Percentiles rank a stretch among this genome's conserved stretches.
Evolutionary conservation across 2,888 invertebrate species (phyloP).

Genomic region (Noctua janthe): DNA sequence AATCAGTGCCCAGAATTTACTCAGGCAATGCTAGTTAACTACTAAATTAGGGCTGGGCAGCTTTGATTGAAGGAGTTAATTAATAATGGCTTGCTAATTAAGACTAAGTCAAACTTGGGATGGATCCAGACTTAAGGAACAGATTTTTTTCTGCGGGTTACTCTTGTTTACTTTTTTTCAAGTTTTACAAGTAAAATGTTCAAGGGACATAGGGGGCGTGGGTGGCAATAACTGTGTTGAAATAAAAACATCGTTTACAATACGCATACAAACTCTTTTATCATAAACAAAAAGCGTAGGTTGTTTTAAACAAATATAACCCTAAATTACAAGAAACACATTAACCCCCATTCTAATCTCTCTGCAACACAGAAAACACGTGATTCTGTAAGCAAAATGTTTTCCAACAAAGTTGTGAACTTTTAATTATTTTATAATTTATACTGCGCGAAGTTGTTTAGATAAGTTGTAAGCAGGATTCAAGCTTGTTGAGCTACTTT

Average conservation of each 20-base stretch:
- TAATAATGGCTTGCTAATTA: constrained; percentile 28
- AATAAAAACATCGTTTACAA: neutral
- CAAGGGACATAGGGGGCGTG: constrained; percentile 18
- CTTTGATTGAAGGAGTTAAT: constrained; percentile 27
- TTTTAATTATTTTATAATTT: constrained; percentile 67
- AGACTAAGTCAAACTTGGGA: neutral
- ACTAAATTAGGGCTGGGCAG: constrained; percentile 4
- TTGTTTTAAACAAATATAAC: constrained; percentile 20
- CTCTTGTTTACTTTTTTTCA: neutral
- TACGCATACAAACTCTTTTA: constrained; percentile 9
- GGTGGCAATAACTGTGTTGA: neutral
- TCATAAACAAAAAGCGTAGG: constrained; percentile 19
- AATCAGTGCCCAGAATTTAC: constrained; percentile 2
- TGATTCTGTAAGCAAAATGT: constrained; percentile 46
- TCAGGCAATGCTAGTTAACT: neutral
- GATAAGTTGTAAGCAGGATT: constrained; percentile 53
- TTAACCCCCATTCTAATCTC: constrained; percentile 32
- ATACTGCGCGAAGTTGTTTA: constrained; percentile 42
- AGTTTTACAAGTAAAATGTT: neutral
- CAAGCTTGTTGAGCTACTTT: constrained; percentile 27
- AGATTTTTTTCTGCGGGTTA: neutral
- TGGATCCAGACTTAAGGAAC: neutral
- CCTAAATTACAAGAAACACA: constrained; percentile 16
- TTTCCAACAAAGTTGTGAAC: constrained; percentile 56
- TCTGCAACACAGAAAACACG: constrained; percentile 23